These are phyloP conservation scores for Digitonthophagus gazella DNA, from an alignment of 2,888 invertebrate species.

Conservation along the genomic window DNA sequence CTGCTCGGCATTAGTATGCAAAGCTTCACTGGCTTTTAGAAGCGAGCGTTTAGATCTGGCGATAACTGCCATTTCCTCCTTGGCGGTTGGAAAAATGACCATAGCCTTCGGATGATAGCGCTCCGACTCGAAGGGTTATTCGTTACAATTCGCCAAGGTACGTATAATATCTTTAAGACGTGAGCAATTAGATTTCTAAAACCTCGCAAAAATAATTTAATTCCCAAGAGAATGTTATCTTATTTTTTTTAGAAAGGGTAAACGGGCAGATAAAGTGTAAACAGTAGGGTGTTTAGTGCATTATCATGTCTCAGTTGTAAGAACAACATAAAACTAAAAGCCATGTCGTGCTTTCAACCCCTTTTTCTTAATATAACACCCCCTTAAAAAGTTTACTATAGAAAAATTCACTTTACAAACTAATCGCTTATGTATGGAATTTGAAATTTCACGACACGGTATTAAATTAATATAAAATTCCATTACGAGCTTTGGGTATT, in stretches of 20 bases:
- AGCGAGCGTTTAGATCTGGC: constrained; percentile 37
- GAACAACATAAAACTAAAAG: background rate
- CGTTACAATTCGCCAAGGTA: background rate
- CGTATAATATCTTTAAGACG: background rate
- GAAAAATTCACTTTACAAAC: background rate
- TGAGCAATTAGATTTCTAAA: background rate
- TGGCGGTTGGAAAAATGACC: constrained; percentile 41
- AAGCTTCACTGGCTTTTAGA: constrained; percentile 39
- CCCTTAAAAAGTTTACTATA: too few species aligned
- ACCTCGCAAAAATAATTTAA: background rate
- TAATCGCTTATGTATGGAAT: background rate
- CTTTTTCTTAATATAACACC: too few species aligned
- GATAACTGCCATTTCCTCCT: constrained; percentile 43
- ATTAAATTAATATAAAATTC: constrained; percentile 13
- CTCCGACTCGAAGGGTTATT: too few species aligned
- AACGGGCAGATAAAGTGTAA: too few species aligned
- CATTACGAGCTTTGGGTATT: constrained; percentile 2
- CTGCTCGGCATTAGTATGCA: constrained; percentile 39
- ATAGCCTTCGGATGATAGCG: background rate
- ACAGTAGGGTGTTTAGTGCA: background rate
- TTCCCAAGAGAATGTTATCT: background rate
- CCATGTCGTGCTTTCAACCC: background rate
- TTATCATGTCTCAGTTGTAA: background rate
- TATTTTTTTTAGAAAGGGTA: background rate
- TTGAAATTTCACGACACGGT: background rate